Evolutionary conservation across 2,113 vertebrate species (phyloP).

Genomic region (Orientallactaga bullata): DNA sequence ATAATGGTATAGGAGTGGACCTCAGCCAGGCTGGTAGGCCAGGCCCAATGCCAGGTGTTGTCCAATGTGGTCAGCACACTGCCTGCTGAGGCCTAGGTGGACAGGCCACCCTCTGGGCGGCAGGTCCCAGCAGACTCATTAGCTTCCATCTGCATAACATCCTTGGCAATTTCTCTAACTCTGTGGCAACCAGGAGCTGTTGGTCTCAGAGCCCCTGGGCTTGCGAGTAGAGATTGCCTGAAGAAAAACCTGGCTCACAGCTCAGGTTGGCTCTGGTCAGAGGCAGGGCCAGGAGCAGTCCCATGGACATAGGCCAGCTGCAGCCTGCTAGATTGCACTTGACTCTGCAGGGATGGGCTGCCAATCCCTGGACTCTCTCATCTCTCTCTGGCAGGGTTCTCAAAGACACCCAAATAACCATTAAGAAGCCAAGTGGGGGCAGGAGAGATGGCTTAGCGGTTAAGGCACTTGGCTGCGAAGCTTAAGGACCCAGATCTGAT

Average conservation of each 20-base stretch:
- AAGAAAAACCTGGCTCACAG: fast-evolving
- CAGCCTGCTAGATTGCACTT: background rate
- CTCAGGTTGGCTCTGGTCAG: background rate
- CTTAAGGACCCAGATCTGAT: too few relatives aligned
- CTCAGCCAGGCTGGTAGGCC: background rate
- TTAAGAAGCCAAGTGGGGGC: background rate
- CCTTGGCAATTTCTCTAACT: background rate
- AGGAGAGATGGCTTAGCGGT: too few relatives aligned
- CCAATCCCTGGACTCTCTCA: background rate
- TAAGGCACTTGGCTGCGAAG: too few relatives aligned
- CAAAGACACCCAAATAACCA: background rate
- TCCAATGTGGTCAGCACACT: background rate
- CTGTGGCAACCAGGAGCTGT: background rate
- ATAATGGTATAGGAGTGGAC: background rate
- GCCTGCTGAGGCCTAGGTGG: fast-evolving
- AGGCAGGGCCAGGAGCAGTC: background rate
- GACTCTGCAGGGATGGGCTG: background rate
- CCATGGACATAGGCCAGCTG: fast-evolving
- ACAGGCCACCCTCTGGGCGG: fast-evolving
- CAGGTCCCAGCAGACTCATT: background rate
- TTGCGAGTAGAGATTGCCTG: background rate
- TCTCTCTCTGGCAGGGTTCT: background rate
- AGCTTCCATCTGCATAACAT: background rate
- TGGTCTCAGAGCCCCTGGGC: background rate
- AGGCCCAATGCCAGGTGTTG: background rate